Base-by-base conservation (phyloP, 2,888 invertebrate species). In the Melieria crassipennis region DNA sequence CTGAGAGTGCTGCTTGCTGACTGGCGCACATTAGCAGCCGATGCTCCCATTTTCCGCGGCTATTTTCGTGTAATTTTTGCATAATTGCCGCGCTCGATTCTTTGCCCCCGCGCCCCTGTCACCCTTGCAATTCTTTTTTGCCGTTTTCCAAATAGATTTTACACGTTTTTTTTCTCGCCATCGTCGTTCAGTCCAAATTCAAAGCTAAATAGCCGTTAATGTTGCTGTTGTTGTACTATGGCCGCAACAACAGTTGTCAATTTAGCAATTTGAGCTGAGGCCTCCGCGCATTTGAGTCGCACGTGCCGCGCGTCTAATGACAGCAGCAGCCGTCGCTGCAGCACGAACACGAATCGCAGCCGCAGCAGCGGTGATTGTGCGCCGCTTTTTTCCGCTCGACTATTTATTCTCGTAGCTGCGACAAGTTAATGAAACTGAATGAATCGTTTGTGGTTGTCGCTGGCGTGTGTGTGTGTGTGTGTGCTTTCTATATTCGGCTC, bases 241-340 rank as follows among this genome's bases (percentile, higher is more conserved):
- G 72, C 73, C 77, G 73, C 69, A 78, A 76, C 78, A 77, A 78
- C 81, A 81, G 78, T 83, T 82, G 83, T 80, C 83, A 81, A 76
- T 82, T 60, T 66, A 66, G 58, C 56, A 66, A 66, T 66, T 58
- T 66, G 13, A 66, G 30, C 48, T 10, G 58, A n/a, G 47, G 48
- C 50, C 30, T 30, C 52, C 61, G 55, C 62, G 52, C 62, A 69
- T 69, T 61, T 62, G n/a, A 69, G 60, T 46, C 55, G 68, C 68
- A 69, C 68, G 68, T 69, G 68, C 68, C 52, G 68, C 68, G 46
- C 56, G 55, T 55, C 47, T 16, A 66, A 71, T 64, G 52, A 10
- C 65, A 11, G 60, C 55, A 65, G 47, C 61, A n/a, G 46, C 43
- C 13, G n/a, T 7, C 7, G 66, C 30, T 45, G 46, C 63, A 63